These are phyloP conservation scores for Dynastes hyllus DNA, from an alignment of 2,888 invertebrate genomes.

Conservation along the genomic window DNA sequence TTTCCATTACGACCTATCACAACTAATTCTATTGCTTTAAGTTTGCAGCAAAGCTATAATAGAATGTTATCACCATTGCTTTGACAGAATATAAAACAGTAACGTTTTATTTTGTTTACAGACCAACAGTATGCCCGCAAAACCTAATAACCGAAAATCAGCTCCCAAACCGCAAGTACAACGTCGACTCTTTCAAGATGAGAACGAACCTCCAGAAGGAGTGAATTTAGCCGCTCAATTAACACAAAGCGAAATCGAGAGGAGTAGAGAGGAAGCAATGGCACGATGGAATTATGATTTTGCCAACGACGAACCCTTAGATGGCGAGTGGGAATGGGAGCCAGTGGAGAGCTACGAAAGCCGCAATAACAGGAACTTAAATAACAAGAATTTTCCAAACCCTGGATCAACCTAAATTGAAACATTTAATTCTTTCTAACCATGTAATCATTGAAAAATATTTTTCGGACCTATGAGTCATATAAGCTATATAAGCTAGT, in stretches of 20 bases:
- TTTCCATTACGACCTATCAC: too few relatives aligned
- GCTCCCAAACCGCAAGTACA: background rate
- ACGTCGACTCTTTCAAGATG: background rate
- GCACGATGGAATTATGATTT: constrained; percentile 75
- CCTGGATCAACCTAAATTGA: too few relatives aligned
- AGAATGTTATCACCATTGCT: too few relatives aligned
- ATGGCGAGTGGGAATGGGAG: constrained; percentile 72
- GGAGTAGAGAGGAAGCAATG: constrained; percentile 32
- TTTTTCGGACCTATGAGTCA: too few relatives aligned
- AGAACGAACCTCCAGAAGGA: background rate
- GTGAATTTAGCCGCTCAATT: background rate
- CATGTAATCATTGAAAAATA: too few relatives aligned
- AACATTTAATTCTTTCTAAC: too few relatives aligned
- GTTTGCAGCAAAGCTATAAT: too few relatives aligned
- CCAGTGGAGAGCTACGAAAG: constrained; percentile 55
- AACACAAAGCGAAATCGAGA: background rate
- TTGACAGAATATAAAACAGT: too few relatives aligned
- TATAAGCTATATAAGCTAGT: too few relatives aligned
- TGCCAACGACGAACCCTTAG: constrained; percentile 70
- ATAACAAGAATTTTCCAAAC: background rate
- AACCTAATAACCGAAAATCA: background rate
- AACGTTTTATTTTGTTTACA: background rate
- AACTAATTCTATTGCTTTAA: too few relatives aligned
- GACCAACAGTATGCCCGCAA: background rate
- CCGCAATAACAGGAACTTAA: background rate